Conservation (phyloP, 2,797 vertebrate genomes). For the Oreochromis grahami region DNA sequence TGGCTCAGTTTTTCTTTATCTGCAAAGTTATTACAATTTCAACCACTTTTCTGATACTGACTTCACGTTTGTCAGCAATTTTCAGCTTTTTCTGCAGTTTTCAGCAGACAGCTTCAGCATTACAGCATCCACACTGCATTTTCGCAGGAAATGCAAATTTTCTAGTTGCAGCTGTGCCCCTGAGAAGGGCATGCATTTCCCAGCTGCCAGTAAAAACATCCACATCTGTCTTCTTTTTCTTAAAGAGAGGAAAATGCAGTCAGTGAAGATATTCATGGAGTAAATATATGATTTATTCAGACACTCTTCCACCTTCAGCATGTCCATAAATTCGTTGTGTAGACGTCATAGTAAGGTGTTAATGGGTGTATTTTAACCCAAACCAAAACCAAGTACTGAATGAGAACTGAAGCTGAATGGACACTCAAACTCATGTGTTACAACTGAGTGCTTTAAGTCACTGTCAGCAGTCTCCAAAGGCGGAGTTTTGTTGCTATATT, state of each 20-base stretch:
- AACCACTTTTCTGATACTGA: no score
- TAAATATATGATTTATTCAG: neutral
- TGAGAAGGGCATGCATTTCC: neutral
- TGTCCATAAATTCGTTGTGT: rapidly evolving
- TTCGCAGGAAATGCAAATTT: no score
- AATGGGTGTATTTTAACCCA: neutral
- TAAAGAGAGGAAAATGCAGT: neutral
- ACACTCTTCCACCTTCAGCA: neutral
- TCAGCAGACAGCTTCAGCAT: no score
- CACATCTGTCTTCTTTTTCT: slow-evolving; percentile 20
- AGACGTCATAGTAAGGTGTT: neutral
- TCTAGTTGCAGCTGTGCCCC: neutral
- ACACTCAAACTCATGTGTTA: neutral
- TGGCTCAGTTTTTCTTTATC: no score
- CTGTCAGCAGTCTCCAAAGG: neutral
- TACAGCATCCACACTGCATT: no score
- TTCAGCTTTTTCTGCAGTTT: no score
- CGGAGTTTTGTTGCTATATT: neutral
- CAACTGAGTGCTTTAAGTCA: neutral
- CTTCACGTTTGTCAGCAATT: no score
- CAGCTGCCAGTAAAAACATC: slow-evolving; percentile 13
- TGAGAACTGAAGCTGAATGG: neutral
- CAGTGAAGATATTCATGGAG: neutral
- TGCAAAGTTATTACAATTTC: no score
- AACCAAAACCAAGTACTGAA: neutral